These are phyloP conservation scores for Bombylius major DNA, from an alignment of 2,888 invertebrate genomes.

Conservation along the genomic window DNA sequence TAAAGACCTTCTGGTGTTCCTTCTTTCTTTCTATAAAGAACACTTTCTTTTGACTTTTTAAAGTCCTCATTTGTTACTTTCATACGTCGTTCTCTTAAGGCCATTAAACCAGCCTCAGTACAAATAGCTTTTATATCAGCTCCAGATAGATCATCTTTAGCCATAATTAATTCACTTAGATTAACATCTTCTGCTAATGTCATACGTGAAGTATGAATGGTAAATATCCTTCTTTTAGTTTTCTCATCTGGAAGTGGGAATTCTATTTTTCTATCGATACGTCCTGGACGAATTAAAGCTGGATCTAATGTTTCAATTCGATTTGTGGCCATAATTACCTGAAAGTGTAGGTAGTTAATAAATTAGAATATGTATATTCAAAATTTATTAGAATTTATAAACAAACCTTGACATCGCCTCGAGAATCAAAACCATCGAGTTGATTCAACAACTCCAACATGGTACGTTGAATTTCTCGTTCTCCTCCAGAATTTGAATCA, in stretches of 20 bases:
- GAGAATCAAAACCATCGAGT: slow-evolving; percentile 92
- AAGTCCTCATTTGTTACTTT: slow-evolving; percentile 99
- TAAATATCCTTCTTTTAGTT: slow-evolving; percentile 91
- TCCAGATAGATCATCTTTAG: slow-evolving; percentile 98
- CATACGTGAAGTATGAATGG: slow-evolving; percentile 98
- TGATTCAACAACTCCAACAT: slow-evolving; percentile 99
- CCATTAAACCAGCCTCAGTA: slow-evolving; percentile 98
- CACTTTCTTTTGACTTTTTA: slow-evolving; percentile 98
- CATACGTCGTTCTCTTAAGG: slow-evolving; percentile 94
- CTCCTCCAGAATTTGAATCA: slow-evolving; percentile 98
- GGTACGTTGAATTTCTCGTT: slow-evolving; percentile 97
- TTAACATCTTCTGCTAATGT: slow-evolving; percentile 94
- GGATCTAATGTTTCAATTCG: slow-evolving; percentile 98
- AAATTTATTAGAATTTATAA: neutral
- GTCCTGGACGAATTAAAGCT: slow-evolving; percentile 93
- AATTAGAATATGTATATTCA: neutral
- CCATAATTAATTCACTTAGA: slow-evolving; percentile 93
- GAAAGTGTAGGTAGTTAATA: slow-evolving; percentile 17
- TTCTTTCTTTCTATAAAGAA: slow-evolving; percentile 96
- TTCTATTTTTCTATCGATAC: slow-evolving; percentile 98
- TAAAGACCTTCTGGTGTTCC: slow-evolving; percentile 98
- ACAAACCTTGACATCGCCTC: slow-evolving; percentile 86
- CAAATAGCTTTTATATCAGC: slow-evolving; percentile 98
- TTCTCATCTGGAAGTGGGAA: slow-evolving; percentile 99
- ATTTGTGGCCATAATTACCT: slow-evolving; percentile 96